Evolutionary conservation across 2,113 vertebrate species (phyloP), one percentile per base, ranked within the genome.

Genomic region (Peucedramus taeniatus): DNA sequence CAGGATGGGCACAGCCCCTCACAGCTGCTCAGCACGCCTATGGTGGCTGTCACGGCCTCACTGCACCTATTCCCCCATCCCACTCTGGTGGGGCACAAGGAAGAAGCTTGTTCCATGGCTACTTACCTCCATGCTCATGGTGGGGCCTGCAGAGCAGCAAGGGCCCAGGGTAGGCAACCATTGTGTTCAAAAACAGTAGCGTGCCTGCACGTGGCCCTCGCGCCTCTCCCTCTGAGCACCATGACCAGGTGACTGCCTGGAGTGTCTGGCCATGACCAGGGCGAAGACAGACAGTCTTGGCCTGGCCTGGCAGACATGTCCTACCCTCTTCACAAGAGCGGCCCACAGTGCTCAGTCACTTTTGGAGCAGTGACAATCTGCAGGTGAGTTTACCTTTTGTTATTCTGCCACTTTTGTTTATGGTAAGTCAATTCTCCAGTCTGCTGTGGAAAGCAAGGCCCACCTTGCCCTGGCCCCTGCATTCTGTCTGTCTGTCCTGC

Each of bases 141-240:
- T 1, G 0, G 7, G 85, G 45, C 60, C 45, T 14, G 14, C 0
- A 1, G 40, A 22, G 16, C 1, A 8, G 21, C 23, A 6, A 3
- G 35, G 4, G 13, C 44, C 15, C 1, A 1, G 14, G 9, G 4
- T 16, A 49, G 39, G 27, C 0, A 0, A 17, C 59, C 2, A 11
- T 12, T 14, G 15, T 1, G 1, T 11, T 51, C 45, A 23, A 30
- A 3, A 7, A 13, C 50, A 53, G n/a, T 26, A 26, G 31, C 0
- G 2, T 8, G 39, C 31, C 26, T 0, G 5, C 33, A 3, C 1
- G 1, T 2, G 13, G 40, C 30, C 42, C 17, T 26, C 10, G 1
- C 0, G 0, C 8, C n/a, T 33, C 27, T 19, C 49, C 2, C 0
- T 40, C 13, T 2, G 11, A 39, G 40, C 1, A 4, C 22, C 0